Evolutionary conservation across 2,113 vertebrate genomes (phyloP).

Genomic region (Melanostigma gelatinosum): DNA sequence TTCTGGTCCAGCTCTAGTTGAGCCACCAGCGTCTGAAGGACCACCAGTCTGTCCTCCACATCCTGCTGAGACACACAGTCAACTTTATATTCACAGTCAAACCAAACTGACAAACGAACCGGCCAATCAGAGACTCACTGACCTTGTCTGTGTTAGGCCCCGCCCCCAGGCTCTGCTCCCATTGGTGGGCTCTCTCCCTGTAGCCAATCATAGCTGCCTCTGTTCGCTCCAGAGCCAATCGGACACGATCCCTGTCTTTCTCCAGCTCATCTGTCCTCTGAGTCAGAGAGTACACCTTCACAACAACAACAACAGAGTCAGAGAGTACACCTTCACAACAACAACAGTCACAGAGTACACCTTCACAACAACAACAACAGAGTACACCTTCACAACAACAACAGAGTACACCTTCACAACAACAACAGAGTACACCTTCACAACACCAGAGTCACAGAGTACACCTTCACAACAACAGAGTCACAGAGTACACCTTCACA

Average conservation of each 20-base stretch:
- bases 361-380: no score
- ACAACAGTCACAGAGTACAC: no score
- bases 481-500: no score
- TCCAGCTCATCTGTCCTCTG: constrained; percentile 64
- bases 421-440: no score
- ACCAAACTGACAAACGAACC: background rate
- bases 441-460: no score
- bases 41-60: constrained; percentile 52
- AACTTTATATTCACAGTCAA: background rate
- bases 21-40: constrained; percentile 79
- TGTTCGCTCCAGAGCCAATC: constrained; percentile 67
- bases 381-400: no score
- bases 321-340: no score
- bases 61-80: constrained; percentile 30
- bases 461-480: no score
- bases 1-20: constrained; percentile 76
- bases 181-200: constrained; percentile 49
- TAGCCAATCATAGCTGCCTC: constrained; percentile 68
- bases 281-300: constrained; percentile 60
- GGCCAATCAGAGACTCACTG: constrained; percentile 21
- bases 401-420: no score
- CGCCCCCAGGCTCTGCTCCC: constrained; percentile 37
- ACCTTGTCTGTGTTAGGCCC: constrained; percentile 33
- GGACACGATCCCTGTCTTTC: constrained; percentile 63
- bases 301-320: background rate